Conservation (phyloP, 2,797 vertebrate genomes). For the Apodemus agrarius region DNA sequence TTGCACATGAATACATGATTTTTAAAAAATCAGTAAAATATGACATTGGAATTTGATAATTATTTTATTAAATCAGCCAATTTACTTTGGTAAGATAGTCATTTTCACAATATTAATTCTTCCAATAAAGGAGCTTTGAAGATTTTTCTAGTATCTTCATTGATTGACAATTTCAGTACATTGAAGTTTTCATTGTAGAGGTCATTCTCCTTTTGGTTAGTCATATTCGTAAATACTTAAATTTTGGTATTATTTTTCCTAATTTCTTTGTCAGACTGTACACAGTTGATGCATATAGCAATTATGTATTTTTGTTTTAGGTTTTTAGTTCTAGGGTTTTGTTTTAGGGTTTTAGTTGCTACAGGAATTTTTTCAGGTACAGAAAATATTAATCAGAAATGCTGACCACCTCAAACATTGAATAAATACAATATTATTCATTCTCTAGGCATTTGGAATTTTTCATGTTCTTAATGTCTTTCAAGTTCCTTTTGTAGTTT, state of each 20-base stretch:
- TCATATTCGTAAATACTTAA: neutral
- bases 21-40: neutral
- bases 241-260: neutral
- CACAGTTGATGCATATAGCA: neutral
- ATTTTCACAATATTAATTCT: neutral
- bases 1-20: neutral
- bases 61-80: neutral
- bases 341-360: constrained; percentile 14
- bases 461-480: constrained; percentile 42
- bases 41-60: neutral
- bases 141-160: neutral
- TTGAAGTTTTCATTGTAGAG: neutral
- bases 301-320: neutral
- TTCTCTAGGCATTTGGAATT: neutral
- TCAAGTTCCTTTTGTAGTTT: constrained; percentile 39
- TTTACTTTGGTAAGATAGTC: neutral
- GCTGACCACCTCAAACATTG: neutral
- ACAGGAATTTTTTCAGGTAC: neutral
- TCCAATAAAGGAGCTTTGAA: neutral
- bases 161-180: neutral
- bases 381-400: neutral
- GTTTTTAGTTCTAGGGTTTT: neutral
- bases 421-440: neutral
- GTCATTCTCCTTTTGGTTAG: neutral
- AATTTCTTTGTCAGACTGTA: neutral